Evolutionary conservation across 2,888 invertebrate genomes (phyloP).

Genomic region (Scaeva pyrastri): DNA sequence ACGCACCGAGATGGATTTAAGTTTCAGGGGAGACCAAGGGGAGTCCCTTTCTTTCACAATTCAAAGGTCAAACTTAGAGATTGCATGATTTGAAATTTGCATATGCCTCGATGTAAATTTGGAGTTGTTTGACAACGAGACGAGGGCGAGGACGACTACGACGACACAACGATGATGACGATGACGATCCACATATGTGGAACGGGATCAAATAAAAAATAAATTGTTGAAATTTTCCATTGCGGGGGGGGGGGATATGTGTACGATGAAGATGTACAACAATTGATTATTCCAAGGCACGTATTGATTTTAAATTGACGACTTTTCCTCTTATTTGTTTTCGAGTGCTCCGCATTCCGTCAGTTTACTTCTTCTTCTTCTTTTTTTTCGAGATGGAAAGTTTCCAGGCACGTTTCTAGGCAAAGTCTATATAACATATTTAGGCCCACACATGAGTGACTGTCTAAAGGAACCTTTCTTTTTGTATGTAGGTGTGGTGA

Average conservation of each 20-base stretch:
- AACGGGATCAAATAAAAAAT: slow-evolving; percentile 37
- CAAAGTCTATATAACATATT: slow-evolving; percentile 8
- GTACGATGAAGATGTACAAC: slow-evolving; percentile 25
- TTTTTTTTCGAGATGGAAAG: background rate
- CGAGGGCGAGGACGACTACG: too few species aligned
- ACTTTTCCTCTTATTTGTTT: slow-evolving; percentile 47
- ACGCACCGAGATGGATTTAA: background rate
- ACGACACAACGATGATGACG: too few species aligned
- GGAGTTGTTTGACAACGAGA: slow-evolving; percentile 59
- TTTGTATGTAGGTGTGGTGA: background rate
- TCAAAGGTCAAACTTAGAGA: slow-evolving; percentile 55
- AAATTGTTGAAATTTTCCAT: slow-evolving; percentile 22
- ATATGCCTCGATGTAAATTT: slow-evolving; percentile 57
- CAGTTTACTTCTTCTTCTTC: background rate
- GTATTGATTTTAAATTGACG: slow-evolving; percentile 33
- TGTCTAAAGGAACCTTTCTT: background rate
- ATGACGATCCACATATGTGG: slow-evolving; percentile 16
- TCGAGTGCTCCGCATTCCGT: slow-evolving; percentile 5
- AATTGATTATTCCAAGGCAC: slow-evolving; percentile 62
- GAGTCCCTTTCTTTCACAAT: slow-evolving; percentile 10
- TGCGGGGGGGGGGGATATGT: background rate
- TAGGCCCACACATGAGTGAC: slow-evolving; percentile 2
- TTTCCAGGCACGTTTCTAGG: slow-evolving; percentile 20
- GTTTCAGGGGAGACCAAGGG: background rate
- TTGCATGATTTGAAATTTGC: slow-evolving; percentile 52